phyloP scores from a whole-genome alignment of 2,113 vertebrate species.

The Pluvialis apricaria region DNA sequence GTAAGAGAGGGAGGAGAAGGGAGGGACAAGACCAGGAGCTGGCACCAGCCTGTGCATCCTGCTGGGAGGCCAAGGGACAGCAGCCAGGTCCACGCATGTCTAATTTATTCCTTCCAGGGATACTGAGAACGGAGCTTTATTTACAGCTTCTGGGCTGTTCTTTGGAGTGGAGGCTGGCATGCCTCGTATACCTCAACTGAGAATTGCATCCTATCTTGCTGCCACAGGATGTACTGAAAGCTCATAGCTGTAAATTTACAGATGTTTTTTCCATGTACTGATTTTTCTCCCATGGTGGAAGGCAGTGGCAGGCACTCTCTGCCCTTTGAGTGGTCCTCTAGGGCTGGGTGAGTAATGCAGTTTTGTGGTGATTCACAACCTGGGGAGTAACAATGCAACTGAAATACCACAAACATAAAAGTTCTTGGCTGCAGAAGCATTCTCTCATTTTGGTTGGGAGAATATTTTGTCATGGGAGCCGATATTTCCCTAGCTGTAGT shows the following conservation, averaged over 20 bases:
- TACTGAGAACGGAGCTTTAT: neutral
- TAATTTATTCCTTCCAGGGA: neutral
- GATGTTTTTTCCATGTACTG: neutral
- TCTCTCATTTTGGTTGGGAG: neutral
- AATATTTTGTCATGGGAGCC: neutral
- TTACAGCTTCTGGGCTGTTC: neutral
- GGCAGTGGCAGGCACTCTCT: neutral
- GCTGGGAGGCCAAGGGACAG: neutral
- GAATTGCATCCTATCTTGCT: neutral
- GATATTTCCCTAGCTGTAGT: neutral
- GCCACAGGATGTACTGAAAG: neutral
- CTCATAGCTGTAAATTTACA: neutral
- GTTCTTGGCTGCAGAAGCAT: neutral
- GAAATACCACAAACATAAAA: neutral
- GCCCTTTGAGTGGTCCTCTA: neutral
- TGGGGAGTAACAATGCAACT: neutral
- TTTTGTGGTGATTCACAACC: neutral
- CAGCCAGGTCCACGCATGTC: neutral
- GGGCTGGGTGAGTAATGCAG: neutral
- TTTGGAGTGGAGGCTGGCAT: neutral
- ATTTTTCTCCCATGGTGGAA: neutral
- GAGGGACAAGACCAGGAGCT: neutral
- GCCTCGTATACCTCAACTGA: neutral
- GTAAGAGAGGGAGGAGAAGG: neutral
- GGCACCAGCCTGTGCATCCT: neutral